These are phyloP conservation scores for Druon quercuslanigerum DNA, from an alignment of 1,140 invertebrate genomes.

Conservation along the genomic window DNA sequence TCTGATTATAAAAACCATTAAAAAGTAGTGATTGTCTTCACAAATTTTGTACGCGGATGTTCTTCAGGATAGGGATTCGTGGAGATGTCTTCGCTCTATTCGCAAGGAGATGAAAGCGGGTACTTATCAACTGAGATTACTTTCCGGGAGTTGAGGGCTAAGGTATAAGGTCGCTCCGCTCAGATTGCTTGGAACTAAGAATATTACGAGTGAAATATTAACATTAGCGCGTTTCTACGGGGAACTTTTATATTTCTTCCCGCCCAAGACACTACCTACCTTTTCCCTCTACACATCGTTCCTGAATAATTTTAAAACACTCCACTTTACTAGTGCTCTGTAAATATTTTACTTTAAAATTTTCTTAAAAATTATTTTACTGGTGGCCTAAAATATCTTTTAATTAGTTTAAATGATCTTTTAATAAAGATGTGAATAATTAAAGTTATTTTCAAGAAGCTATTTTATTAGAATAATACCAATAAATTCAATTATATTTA, in stretches of 20 bases:
- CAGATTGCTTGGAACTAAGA: slow-evolving; percentile 29
- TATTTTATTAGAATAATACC: no score
- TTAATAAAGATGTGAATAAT: no score
- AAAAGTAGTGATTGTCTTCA: slow-evolving; percentile 17
- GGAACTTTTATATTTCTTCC: slow-evolving; percentile 17
- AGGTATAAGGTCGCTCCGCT: slow-evolving; percentile 20
- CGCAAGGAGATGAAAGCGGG: slow-evolving; percentile 16
- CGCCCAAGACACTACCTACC: slow-evolving; percentile 11
- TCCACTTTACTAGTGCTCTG: neutral
- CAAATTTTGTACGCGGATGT: slow-evolving; percentile 21
- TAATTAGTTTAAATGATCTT: no score
- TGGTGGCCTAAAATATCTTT: no score
- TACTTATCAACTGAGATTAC: slow-evolving; percentile 30
- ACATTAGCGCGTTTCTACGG: slow-evolving; percentile 18
- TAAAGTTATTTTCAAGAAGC: no score
- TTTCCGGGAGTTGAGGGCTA: slow-evolving; percentile 28
- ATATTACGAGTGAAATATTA: slow-evolving; percentile 30
- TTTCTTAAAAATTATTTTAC: no score
- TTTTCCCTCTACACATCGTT: neutral
- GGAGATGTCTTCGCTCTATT: slow-evolving; percentile 20
- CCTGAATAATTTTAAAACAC: slow-evolving; percentile 14
- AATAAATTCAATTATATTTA: no score
- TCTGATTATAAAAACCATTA: slow-evolving; percentile 19
- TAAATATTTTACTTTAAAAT: no score
- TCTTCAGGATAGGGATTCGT: slow-evolving; percentile 11